Evolutionary conservation across 2,888 invertebrate species (phyloP), one percentile per base, ranked within the genome.

Genomic region (Dynastes hyllus): DNA sequence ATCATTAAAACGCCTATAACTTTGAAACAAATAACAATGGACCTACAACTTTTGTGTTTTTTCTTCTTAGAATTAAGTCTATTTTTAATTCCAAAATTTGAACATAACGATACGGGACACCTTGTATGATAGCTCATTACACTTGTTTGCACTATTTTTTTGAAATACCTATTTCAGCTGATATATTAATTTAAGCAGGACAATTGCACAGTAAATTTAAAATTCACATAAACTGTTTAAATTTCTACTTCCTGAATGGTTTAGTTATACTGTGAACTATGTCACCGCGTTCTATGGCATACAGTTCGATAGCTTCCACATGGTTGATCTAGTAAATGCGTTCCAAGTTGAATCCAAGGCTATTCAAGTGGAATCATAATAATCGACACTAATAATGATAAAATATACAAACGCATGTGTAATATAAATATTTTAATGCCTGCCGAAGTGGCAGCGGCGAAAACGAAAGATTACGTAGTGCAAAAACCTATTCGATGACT

Each of bases 271-370:
- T 29, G 63, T 32, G 63, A 32, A 63, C 63, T 69, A 51, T 69
- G 69, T 51, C 51, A 69, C 13, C 50, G 69, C 50, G 29, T 69
- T 22, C n/a, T 55, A 22, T 22, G 9, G 55, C 8, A 69, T n/a
- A 22, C 22, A 69, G 4, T 51, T 51, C 50, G 69, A 69, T n/a
- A 51, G 27, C 53, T 69, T 75, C 73, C 73, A 75, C 73, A 75
- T 75, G 73, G 61, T 40, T 55, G 73, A 61, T 32, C 73, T 22
- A 69, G 45, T 27, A 61, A 16, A 13, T 61, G 61, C 61, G 73
- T 58, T 61, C 45, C 61, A 63, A 61, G 61, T 75, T 37, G 40
- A 27, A 40, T 75, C 61, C 73, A 75, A 75, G 73, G 73, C 73
- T 75, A 29, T 50, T 75, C 13, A 75, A 75, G 63, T 58, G 63